phyloP scores from a whole-genome alignment of 2,888 invertebrate species.

The Folsomia manolachei region DNA sequence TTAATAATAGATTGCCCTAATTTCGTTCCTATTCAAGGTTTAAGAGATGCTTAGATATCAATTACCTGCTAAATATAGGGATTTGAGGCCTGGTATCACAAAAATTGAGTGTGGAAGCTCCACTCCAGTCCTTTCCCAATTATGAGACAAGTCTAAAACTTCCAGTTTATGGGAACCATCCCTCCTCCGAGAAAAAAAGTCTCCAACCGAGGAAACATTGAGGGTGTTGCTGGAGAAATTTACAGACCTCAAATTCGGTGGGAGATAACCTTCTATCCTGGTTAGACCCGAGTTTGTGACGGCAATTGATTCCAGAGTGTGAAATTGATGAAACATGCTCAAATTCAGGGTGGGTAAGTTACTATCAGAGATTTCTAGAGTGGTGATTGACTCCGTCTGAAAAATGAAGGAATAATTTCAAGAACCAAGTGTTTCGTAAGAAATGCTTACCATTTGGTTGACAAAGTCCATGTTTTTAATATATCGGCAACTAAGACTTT shows the following conservation, averaged over 20 bases:
- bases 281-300: neutral
- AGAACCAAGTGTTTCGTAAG: neutral
- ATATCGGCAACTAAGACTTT: neutral
- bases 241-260: neutral
- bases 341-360: neutral
- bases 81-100: neutral
- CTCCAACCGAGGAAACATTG: neutral
- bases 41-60: too few relatives aligned
- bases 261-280: neutral
- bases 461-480: neutral
- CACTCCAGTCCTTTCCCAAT: neutral
- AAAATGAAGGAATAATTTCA: neutral
- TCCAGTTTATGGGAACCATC: neutral
- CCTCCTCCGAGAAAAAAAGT: neutral
- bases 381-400: neutral
- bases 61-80: neutral
- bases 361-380: neutral
- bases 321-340: neutral
- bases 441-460: neutral
- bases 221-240: neutral
- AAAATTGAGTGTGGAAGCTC: neutral
- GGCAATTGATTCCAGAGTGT: neutral
- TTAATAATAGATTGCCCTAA: constrained; percentile 45
- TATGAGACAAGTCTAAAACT: neutral
- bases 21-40: neutral